Evolutionary conservation across 2,113 vertebrate species (phyloP), one percentile per base, ranked within the genome.

Genomic region (Coregonus clupeaformis): DNA sequence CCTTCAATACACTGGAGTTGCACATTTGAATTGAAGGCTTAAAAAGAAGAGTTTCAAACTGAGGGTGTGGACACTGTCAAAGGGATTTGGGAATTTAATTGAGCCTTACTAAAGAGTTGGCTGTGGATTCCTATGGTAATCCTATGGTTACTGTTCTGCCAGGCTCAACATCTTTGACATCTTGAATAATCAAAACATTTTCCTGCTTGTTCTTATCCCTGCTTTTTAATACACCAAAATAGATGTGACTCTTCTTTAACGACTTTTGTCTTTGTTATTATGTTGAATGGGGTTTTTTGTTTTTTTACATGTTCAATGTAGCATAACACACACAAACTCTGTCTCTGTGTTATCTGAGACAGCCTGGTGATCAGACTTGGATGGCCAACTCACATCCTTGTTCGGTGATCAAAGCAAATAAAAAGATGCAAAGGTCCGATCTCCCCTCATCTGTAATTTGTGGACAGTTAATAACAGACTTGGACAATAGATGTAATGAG

Each of bases 51-150:
- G 42, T 47, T 24, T 68, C 25, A 45, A 4, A 30, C 29, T n/a
- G 65, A 45, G 9, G 42, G 11, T n/a, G 9, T 45, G 22, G 47
- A 67, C 65, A 52, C 27, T 74, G 60, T 52, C 70, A 63, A 78
- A 63, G 75, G 27, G 11, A 13, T 74, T 29, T 22, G 42, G 13
- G 42, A 12, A 72, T 3, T n/a, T 22, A 79, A 72, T 74, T 16
- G 20, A 77, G 45, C 76, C 82, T 71, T 77, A 76, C 59, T 74
- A 73, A 60, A 74, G 25, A 32, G 32, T 62, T 73, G 71, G 77
- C 78, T 82, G 68, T 82, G 85, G 83, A 82, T 89, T 87, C 86
- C 88, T 86, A 85, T 91, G 87, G 88, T 84, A 87, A 89, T 73
- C 82, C 68, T 79, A 4, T 32, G 5, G 2, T 1, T 64, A 22